Evolutionary conservation across 2,797 vertebrate genomes (phyloP), one percentile per base, ranked within the genome.

Genomic region (Falco novaeseelandiae): DNA sequence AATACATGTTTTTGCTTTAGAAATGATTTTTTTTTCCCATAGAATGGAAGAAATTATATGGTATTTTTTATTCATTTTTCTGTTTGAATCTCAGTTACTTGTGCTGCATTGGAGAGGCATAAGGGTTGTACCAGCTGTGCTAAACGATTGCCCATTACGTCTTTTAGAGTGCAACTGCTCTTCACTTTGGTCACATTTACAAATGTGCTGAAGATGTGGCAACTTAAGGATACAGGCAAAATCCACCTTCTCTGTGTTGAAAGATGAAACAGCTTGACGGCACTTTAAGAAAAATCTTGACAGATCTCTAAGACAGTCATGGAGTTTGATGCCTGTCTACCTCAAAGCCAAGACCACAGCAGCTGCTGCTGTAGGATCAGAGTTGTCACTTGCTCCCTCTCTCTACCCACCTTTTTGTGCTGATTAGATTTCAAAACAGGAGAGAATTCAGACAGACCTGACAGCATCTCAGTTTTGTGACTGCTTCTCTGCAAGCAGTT

Each of bases 271-370:
- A 54, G 13, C 22, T 65, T 79, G 87, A 62, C 34, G 74, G 71
- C 71, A 49, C 10, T 77, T 55, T 18, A 49, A 63, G 66, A 57
- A 58, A 82, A 34, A 71, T 57, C 65, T 67, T 91, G 71, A 20
- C 66, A 92, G 38, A 36, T 89, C 70, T 63, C 48, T 83, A 61
- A 77, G 70, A 8, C 27, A 62, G 49, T 32, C 2, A 0, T 57
- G 61, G 52, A 83, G 40, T 90, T 73, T 87, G 88, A 70, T 40
- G 54, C 32, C 77, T 88, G 44, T 48, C 48, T 93, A 51, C 59
- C 65, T 46, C 62, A 42, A 42, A 93, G 74, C 76, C 88, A 94
- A 89, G 55, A 73, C 13, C 51, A 70, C 58, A 92, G 83, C 70
- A 94, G 55, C 86, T 81, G 58, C 54, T 81, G 46, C 42, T 89